A percentile compares a stretch with the other conserved stretches of the same genome.
Evolutionary conservation across 2,797 vertebrate genomes (phyloP).

Genomic region (Muraenolepis orangiensis): DNA sequence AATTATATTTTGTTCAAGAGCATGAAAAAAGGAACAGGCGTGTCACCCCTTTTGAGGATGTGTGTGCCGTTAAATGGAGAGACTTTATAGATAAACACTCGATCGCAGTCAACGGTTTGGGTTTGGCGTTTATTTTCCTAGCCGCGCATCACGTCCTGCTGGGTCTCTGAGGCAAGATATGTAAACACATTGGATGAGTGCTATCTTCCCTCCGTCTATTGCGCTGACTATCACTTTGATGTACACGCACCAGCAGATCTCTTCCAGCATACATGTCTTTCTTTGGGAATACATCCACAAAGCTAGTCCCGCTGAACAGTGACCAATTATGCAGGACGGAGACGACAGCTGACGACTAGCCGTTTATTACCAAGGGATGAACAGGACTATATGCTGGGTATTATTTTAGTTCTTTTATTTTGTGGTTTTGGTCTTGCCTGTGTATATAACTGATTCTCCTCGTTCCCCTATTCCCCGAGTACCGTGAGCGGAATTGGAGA

Average conservation of each 20-base stretch:
- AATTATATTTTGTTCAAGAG: conserved; percentile 73
- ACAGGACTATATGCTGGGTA: background rate
- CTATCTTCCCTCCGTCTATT: conserved; percentile 29
- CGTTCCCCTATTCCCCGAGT: background rate
- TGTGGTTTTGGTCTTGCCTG: background rate
- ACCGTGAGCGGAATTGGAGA: conserved; percentile 8
- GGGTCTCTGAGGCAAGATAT: conserved; percentile 48
- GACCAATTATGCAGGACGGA: background rate
- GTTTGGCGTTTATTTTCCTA: conserved; percentile 71
- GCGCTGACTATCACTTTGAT: conserved; percentile 23
- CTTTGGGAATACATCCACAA: background rate
- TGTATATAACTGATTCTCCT: background rate
- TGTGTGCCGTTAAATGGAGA: conserved; percentile 66
- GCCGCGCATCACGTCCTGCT: conserved; percentile 61
- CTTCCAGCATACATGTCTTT: too few relatives aligned
- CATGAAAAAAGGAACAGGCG: conserved; percentile 53
- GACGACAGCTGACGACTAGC: background rate
- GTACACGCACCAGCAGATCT: background rate
- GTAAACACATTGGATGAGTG: conserved; percentile 49
- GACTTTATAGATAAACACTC: conserved; percentile 72
- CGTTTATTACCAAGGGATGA: background rate
- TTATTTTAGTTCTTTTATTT: background rate
- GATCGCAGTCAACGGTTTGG: conserved; percentile 59
- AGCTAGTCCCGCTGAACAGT: background rate
- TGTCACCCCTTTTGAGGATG: conserved; percentile 68